Base-by-base conservation (phyloP, 2,888 invertebrate genomes). In the Chelonus formosanus region DNA sequence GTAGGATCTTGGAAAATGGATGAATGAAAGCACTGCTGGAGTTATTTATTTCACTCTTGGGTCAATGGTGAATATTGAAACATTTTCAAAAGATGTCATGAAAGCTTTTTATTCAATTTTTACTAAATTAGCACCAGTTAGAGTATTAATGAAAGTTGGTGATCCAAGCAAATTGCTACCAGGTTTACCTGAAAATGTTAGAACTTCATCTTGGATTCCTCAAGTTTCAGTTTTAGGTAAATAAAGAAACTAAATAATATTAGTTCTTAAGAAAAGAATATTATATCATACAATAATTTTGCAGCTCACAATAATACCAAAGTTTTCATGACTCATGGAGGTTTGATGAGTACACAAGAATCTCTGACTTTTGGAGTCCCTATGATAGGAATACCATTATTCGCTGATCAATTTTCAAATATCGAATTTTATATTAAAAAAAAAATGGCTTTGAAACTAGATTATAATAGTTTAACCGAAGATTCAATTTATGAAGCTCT, bases 271-370 rank as follows among this genome's bases (percentile, higher is more conserved):
- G 2, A 20, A 20, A 20, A 20, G 40, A n/a, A 6, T n/a, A 4
- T 40, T 4, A 20, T 20, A 20, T 20, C 20, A 20, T 20, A 20
- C 2, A 20, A 20, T 20, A 20, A 20, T 20, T 20, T 20, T 20
- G 2, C 62, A 76, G 76, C 65, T 2, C 84, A 86, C 65, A 79
- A 78, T 4, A 83, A 85, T 50, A 78, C 82, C 0, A 76, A 76
- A 50, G 81, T 81, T 6, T 86, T 77, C 32, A 70, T 78, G 35
- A 75, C 76, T 1, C 79, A 79, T 36, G 77, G 78, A 0, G 79
- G 78, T 0, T 60, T 78, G 0, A 71, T 75, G 73, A 75, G 78
- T 6, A 68, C 71, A 6, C 69, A 73, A 50, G 79, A 79, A 70
- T 75, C 78, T 8, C 35, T 76, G 35, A 55, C 75, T 6, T 65